Conservation (phyloP, 2,888 invertebrate genomes). For the Pseudanteris insignis region DNA sequence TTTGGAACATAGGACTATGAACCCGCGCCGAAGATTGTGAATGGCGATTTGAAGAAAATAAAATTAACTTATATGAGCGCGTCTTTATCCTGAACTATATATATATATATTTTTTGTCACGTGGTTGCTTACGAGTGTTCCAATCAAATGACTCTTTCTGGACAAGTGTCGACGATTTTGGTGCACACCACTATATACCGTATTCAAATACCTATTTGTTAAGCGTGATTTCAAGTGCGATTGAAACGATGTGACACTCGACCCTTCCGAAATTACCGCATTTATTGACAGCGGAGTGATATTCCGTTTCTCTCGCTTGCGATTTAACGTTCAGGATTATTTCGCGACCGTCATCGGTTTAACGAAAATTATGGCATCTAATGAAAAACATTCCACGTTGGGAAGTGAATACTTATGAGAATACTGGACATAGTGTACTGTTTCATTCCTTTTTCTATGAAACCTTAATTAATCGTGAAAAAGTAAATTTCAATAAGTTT, state of each 20-base stretch:
- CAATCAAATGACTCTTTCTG: too few relatives aligned
- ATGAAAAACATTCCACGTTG: too few relatives aligned
- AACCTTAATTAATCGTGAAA: constrained; percentile 25
- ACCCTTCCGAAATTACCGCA: constrained; percentile 32
- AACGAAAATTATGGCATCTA: too few relatives aligned
- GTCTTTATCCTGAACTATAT: constrained; percentile 30
- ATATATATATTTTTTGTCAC: constrained; percentile 43
- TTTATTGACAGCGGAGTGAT: constrained; percentile 13
- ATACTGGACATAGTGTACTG: too few relatives aligned
- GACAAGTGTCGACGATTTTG: too few relatives aligned
- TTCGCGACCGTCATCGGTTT: constrained; percentile 1
- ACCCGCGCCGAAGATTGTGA: constrained; percentile 30
- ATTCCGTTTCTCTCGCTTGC: constrained; percentile 20
- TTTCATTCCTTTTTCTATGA: constrained; percentile 20
- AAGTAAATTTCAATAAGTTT: constrained; percentile 14
- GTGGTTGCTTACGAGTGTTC: constrained; percentile 37
- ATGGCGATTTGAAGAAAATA: constrained; percentile 23
- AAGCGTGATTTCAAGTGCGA: constrained; percentile 1
- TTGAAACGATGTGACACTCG: constrained; percentile 27
- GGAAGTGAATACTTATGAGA: too few relatives aligned
- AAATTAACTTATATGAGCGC: constrained; percentile 20
- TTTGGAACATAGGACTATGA: constrained; percentile 29
- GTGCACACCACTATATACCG: too few relatives aligned
- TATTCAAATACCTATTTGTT: too few relatives aligned
- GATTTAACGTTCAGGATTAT: constrained; percentile 3